Evolutionary conservation across 2,888 invertebrate species (phyloP).

Genomic region (Notocelia uddmanniana): DNA sequence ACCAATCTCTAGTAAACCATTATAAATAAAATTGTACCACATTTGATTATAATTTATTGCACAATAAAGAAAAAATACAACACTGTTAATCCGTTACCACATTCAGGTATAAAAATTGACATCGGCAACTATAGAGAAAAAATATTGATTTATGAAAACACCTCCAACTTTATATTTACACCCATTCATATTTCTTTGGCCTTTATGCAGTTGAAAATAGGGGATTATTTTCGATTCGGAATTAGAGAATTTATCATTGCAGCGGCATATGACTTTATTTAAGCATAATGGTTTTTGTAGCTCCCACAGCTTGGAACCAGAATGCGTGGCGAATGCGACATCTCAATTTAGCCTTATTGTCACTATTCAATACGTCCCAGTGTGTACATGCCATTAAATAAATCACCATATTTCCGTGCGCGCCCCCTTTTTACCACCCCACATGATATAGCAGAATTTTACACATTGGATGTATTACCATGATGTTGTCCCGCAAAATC

Average conservation of each 20-base stretch:
- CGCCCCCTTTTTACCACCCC: slow-evolving; percentile 42
- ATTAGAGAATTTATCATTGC: slow-evolving; percentile 14
- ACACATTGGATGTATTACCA: slow-evolving; percentile 22
- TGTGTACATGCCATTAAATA: slow-evolving; percentile 47
- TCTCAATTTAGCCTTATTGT: slow-evolving; percentile 52
- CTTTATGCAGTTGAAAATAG: background rate
- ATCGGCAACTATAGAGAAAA: slow-evolving; percentile 44
- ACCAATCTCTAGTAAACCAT: slow-evolving; percentile 5
- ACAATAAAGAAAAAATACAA: slow-evolving; percentile 35
- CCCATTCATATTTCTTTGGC: background rate
- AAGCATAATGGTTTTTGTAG: slow-evolving; percentile 43
- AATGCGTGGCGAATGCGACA: slow-evolving; percentile 49
- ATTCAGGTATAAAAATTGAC: slow-evolving; percentile 46
- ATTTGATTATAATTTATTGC: slow-evolving; percentile 46
- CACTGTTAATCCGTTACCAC: slow-evolving; percentile 46
- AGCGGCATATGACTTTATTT: slow-evolving; percentile 46
- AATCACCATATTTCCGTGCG: slow-evolving; percentile 46
- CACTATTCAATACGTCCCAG: slow-evolving; percentile 47
- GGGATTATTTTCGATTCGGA: background rate
- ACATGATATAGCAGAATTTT: background rate
- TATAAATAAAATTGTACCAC: slow-evolving; percentile 42
- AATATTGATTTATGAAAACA: slow-evolving; percentile 46
- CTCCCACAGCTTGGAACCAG: slow-evolving; percentile 45
- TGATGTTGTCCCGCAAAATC: background rate
- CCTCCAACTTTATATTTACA: slow-evolving; percentile 15